Evolutionary conservation across 1,140 invertebrate genomes (phyloP).

Genomic region (Phymorhynchus buccinoides): DNA sequence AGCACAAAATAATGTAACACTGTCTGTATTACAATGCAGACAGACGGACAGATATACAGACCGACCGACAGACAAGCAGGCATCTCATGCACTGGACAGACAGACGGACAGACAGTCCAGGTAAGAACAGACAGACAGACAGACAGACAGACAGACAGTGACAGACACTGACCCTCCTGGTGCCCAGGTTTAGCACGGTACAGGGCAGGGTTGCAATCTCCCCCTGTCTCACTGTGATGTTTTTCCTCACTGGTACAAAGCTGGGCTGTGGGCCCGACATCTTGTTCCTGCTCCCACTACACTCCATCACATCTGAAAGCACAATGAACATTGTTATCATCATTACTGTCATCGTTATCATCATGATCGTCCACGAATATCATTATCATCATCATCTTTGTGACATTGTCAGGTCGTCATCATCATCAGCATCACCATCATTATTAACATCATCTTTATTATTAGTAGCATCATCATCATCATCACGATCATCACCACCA

Average conservation of each 20-base stretch:
- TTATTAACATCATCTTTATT: no score
- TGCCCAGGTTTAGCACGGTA: conserved; percentile 46
- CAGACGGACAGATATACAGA: neutral
- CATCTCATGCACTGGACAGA: no score
- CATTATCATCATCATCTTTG: no score
- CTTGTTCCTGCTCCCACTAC: neutral
- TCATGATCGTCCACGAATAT: no score
- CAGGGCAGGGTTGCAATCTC: conserved; percentile 47
- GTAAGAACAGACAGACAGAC: neutral
- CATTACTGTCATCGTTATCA: no score
- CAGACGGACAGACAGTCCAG: neutral
- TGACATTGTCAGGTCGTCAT: no score
- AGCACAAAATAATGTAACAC: no score
- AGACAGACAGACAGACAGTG: neutral
- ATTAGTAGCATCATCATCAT: no score
- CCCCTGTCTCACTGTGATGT: conserved; percentile 44
- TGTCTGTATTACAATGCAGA: no score
- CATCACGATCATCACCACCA: no score
- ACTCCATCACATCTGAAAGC: neutral
- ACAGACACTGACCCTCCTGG: conserved; percentile 42
- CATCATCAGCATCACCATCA: no score
- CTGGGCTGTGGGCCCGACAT: conserved; percentile 32
- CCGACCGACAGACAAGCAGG: neutral
- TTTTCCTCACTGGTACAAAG: conserved; percentile 35
- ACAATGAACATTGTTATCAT: no score